These are phyloP conservation scores for Chesias legatella DNA, from an alignment of 2,888 invertebrate species.

Conservation along the genomic window DNA sequence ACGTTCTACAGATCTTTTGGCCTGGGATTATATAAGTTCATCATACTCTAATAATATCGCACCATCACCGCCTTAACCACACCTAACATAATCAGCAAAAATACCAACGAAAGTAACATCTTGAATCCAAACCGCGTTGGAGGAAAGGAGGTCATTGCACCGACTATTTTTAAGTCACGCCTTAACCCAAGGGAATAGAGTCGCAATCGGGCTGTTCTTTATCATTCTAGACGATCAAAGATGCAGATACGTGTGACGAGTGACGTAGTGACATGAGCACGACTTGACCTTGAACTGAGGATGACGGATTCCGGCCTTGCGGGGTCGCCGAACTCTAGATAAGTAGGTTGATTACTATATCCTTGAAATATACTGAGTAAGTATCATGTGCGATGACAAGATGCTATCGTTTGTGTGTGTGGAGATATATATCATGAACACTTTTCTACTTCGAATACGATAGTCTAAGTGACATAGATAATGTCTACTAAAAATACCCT, in stretches of 20 bases:
- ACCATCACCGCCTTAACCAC: conserved; percentile 36
- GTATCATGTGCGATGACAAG: conserved; percentile 22
- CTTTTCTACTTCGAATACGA: conserved; percentile 11
- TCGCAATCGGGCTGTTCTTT: conserved; percentile 50
- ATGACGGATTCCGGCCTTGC: conserved; percentile 78
- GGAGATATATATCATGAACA: conserved; percentile 8
- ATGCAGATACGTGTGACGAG: conserved; percentile 56
- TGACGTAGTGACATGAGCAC: conserved; percentile 51
- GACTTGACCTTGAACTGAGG: conserved; percentile 71
- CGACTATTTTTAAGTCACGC: conserved; percentile 49
- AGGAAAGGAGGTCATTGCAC: conserved; percentile 68
- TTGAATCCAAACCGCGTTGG: conserved; percentile 51
- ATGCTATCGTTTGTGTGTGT: conserved; percentile 8
- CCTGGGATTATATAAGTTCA: conserved; percentile 9
- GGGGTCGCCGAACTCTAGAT: conserved; percentile 61
- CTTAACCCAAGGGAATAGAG: conserved; percentile 55
- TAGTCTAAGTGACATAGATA: conserved; percentile 14
- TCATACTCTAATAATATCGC: conserved; percentile 7
- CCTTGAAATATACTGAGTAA: conserved; percentile 36
- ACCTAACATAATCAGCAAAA: conserved; percentile 49
- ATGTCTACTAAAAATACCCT: conserved; percentile 13
- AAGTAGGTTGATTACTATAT: conserved; percentile 57
- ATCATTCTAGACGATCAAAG: conserved; percentile 74
- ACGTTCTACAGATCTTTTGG: conserved; percentile 6
- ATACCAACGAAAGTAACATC: conserved; percentile 68